Percentiles rank a stretch among this genome's conserved stretches.
phyloP scores from a whole-genome alignment of 2,888 invertebrate genomes.

The Nasonia oneida region DNA sequence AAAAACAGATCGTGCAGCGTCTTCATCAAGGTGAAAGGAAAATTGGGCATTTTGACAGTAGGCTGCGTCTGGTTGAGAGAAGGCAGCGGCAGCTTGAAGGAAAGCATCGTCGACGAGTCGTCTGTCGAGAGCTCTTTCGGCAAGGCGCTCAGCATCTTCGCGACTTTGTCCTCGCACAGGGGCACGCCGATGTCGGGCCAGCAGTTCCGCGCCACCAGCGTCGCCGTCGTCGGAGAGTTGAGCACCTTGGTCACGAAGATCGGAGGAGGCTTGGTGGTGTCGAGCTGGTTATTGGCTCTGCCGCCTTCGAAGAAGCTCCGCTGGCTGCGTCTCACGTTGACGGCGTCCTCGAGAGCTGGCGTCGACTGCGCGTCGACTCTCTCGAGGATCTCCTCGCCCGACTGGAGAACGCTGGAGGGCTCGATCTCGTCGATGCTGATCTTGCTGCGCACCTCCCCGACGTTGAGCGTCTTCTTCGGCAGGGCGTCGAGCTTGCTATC shows the following conservation, averaged over 20 bases:
- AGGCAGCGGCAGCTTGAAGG: no score
- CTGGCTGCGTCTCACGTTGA: not conserved
- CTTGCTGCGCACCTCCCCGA: conserved; percentile 2
- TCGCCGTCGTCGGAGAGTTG: conserved; percentile 73
- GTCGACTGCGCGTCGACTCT: not conserved
- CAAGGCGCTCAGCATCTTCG: not conserved
- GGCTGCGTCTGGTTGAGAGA: no score
- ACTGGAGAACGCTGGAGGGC: not conserved
- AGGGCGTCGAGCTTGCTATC: no score
- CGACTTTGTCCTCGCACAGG: conserved; percentile 66
- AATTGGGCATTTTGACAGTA: no score
- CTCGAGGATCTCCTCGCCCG: conserved; percentile 10
- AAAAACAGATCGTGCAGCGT: no score
- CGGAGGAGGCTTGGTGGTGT: conserved; percentile 18
- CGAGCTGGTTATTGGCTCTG: not conserved
- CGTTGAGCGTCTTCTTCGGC: not conserved
- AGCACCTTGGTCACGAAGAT: conserved; percentile 70
- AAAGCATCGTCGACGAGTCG: no score
- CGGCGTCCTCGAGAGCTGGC: not conserved
- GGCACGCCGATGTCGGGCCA: conserved; percentile 74
- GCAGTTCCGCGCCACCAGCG: conserved; percentile 73
- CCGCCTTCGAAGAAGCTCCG: not conserved
- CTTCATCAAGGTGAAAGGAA: no score
- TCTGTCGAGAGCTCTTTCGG: no score
- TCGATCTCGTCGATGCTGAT: not conserved